Conservation (phyloP, 1,140 invertebrate species). For the Tachypleus tridentatus region DNA sequence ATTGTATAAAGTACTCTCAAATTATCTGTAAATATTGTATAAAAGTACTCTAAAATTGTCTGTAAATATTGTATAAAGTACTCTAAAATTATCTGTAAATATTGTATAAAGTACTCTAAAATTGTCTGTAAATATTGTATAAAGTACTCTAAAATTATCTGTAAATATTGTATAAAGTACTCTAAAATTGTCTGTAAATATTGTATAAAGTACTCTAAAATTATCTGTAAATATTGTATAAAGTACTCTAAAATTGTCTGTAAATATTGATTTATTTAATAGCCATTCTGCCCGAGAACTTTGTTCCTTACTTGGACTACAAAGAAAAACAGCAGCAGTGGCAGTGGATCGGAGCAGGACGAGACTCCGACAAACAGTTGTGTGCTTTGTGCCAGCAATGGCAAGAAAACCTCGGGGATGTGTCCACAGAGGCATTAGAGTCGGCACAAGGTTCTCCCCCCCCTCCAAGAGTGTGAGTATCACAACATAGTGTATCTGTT, state of each 20-base stretch:
- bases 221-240: neutral
- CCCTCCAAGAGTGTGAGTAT: constrained; percentile 34
- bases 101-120: constrained; percentile 2
- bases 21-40: neutral
- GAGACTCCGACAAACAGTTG: constrained; percentile 73
- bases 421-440: constrained; percentile 27
- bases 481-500: neutral
- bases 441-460: constrained; percentile 32
- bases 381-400: constrained; percentile 58
- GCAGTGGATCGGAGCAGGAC: constrained; percentile 90
- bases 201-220: constrained; percentile 3
- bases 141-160: constrained; percentile 1
- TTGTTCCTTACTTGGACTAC: constrained; percentile 85
- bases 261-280: constrained; percentile 12
- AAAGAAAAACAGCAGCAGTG: constrained; percentile 57
- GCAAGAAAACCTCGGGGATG: constrained; percentile 46
- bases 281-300: constrained; percentile 65
- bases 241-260: neutral
- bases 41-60: constrained; percentile 1
- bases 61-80: neutral
- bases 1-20: constrained; percentile 1
- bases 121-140: neutral
- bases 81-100: neutral
- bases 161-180: neutral
- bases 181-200: neutral